Base-by-base conservation (phyloP, 2,113 vertebrate species). In the Thalassoma bifasciatum region DNA sequence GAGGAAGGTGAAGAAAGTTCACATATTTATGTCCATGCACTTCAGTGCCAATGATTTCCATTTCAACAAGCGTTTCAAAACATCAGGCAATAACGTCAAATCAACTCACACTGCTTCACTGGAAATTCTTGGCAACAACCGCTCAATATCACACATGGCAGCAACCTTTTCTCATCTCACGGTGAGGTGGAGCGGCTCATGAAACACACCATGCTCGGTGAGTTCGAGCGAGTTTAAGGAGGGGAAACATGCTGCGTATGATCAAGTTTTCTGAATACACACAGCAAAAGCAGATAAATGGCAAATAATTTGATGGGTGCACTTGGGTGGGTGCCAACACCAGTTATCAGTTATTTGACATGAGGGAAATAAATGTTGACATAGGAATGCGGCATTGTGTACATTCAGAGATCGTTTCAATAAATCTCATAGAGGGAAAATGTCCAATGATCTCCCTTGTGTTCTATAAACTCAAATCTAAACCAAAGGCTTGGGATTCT, bases 101-200 rank as follows among this genome's bases (percentile, higher is more conserved):
- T 77, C 49, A 34, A 47, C 52, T 8, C 13, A 53, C 52, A 73
- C 21, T 13, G 16, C 56, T 58, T 62, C 21, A 50, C 26, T 72
- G 71, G 68, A 79, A 73, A 79, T 30, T 54, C 64, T 76, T 85
- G 76, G 77, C 53, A 66, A 34, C 53, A 23, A 13, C 36, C 49
- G 42, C 49, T 26, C 21, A 76, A 34, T 11, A 51, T 50, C 64
- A 42, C 42, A 50, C 59, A 53, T 23, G 59, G 61, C 68, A 67
- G 63, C 24, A 37, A 17, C 37, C 17, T 40, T 66, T 74, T 59
- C 64, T 14, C 26, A 57, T 60, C 70, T 42, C 22, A 23, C 51
- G 46, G 23, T 38, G 44, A 53, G 50, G 40, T 63, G 23, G 22
- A 59, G 38, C 5, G 3, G 22, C 11, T 37, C 16, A 46, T 6